Percentiles rank a stretch among this genome's conserved stretches.
These are phyloP conservation scores for Pseudotriccus pelzelni DNA, from an alignment of 2,797 vertebrate species.

Conservation along the genomic window DNA sequence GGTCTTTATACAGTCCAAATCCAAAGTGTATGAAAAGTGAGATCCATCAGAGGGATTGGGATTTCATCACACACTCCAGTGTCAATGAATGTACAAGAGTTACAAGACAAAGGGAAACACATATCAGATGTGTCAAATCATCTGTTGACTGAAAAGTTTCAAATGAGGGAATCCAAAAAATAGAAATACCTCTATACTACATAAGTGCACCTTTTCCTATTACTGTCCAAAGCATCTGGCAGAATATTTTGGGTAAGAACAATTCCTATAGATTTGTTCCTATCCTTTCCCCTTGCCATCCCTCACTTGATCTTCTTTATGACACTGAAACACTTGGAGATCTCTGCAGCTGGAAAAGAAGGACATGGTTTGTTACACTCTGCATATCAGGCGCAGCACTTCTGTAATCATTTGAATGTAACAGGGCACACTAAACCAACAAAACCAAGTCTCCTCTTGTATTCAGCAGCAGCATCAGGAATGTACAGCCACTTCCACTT, in stretches of 20 bases:
- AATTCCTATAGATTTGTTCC: background rate
- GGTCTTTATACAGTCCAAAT: background rate
- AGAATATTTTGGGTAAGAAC: background rate
- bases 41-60: background rate
- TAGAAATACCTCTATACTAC: background rate
- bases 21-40: background rate
- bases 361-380: background rate
- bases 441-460: background rate
- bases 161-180: background rate
- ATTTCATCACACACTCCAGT: background rate
- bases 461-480: background rate
- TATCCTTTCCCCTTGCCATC: background rate
- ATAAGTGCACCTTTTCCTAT: background rate
- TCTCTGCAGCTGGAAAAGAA: background rate
- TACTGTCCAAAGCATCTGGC: background rate
- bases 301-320: background rate
- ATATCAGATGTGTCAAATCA: background rate
- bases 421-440: background rate
- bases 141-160: background rate
- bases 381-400: background rate
- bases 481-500: background rate
- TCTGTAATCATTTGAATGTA: background rate
- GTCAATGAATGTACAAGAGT: background rate
- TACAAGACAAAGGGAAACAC: background rate
- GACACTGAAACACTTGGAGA: background rate